Percentiles rank a stretch among this genome's conserved stretches.
phyloP scores from a whole-genome alignment of 1,140 invertebrate genomes.

The Rhynchophorus ferrugineus region DNA sequence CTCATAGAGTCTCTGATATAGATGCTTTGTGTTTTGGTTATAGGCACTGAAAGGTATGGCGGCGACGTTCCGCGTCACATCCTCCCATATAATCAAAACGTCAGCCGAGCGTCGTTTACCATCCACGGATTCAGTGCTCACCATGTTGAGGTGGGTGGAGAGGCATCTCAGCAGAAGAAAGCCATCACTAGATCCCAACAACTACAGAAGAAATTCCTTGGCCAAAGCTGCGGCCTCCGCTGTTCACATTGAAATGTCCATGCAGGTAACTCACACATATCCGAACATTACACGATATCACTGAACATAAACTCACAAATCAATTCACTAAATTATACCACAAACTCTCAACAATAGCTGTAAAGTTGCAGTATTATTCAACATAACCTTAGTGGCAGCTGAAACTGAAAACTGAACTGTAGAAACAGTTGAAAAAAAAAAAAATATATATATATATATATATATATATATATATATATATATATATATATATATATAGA shows the following conservation, averaged over 20 bases:
- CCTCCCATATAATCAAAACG: constrained; percentile 76
- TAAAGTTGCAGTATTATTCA: no score
- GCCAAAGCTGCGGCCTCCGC: constrained; percentile 19
- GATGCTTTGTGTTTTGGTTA: constrained; percentile 14
- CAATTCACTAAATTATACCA: no score
- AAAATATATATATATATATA: no score
- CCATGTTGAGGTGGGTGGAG: constrained; percentile 79
- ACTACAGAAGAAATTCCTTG: constrained; percentile 23
- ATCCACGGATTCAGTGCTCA: constrained; percentile 79
- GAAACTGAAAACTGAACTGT: no score
- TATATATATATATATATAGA: no score
- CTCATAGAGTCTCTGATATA: not conserved
- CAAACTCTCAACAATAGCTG: no score
- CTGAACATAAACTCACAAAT: no score
- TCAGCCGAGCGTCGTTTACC: constrained; percentile 77
- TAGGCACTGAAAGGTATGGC: constrained; percentile 84
- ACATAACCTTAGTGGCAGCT: no score
- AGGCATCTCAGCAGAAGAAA: constrained; percentile 70
- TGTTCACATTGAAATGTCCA: constrained; percentile 29
- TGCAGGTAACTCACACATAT: constrained; percentile 2
- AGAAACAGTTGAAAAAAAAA: no score
- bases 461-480: no score
- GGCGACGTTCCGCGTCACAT: constrained; percentile 79
- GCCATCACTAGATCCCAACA: constrained; percentile 39
- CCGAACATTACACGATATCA: no score